Percentiles rank a stretch among this genome's conserved stretches.
phyloP scores from a whole-genome alignment of 2,113 vertebrate species.

The Percopsis transmontana region DNA sequence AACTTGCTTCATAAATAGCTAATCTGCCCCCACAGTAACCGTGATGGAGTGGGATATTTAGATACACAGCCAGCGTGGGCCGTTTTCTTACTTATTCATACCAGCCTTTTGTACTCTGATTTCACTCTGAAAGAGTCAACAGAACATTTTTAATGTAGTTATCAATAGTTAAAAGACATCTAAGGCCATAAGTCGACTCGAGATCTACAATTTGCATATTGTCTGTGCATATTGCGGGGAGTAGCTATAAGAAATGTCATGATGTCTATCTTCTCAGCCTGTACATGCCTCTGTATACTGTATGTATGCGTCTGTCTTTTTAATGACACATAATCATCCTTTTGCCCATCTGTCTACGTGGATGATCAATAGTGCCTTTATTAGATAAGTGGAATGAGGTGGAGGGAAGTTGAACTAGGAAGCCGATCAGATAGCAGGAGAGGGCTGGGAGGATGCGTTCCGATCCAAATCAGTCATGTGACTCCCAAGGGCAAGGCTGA shows the following conservation, averaged over 20 bases:
- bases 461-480: constrained; percentile 67
- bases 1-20: background rate
- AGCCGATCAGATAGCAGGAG: constrained; percentile 67
- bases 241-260: no score
- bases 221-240: no score
- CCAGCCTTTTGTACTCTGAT: no score
- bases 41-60: background rate
- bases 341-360: constrained; percentile 53
- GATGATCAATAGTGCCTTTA: constrained; percentile 71
- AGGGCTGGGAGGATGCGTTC: constrained; percentile 61
- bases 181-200: no score
- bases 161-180: no score
- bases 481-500: constrained; percentile 69
- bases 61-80: background rate
- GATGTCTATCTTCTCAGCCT: background rate
- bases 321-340: constrained; percentile 34
- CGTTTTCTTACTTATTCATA: no score
- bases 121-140: no score
- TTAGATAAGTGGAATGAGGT: constrained; percentile 69
- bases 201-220: no score
- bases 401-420: constrained; percentile 58
- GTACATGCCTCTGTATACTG: background rate
- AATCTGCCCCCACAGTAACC: background rate
- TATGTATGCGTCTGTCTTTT: constrained; percentile 12
- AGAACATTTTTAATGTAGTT: no score